These are phyloP conservation scores for Drosophila takahashii DNA, from an alignment of 1,140 invertebrate species.

Conservation along the genomic window DNA sequence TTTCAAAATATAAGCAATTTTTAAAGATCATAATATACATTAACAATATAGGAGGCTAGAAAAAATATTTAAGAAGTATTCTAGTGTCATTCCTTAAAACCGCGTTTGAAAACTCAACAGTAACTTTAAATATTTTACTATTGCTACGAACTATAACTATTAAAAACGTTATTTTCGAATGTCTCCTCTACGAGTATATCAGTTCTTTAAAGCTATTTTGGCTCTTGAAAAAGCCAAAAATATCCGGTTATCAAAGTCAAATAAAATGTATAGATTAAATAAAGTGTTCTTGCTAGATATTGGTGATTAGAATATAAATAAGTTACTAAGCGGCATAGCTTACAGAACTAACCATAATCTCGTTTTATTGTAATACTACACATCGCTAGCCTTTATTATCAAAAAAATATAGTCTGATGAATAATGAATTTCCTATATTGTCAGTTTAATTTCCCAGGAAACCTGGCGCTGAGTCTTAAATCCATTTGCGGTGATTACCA, in stretches of 20 bases:
- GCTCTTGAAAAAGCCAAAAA: background rate
- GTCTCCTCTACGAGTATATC: background rate
- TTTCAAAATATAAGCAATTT: too few species aligned
- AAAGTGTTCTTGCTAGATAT: background rate
- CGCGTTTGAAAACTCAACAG: too few species aligned
- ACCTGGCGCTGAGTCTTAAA: background rate
- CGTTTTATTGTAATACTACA: background rate
- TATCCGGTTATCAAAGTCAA: background rate
- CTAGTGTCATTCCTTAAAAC: too few species aligned
- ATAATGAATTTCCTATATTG: background rate
- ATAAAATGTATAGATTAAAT: background rate
- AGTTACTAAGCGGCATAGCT: background rate
- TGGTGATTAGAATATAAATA: background rate
- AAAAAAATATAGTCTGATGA: background rate
- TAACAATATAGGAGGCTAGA: too few species aligned
- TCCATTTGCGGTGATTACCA: slow-evolving; percentile 8
- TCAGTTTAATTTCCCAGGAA: background rate
- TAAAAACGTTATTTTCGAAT: background rate
- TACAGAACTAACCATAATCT: background rate
- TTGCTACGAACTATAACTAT: too few species aligned
- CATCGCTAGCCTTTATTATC: background rate
- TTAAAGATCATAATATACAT: too few species aligned
- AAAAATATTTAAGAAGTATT: too few species aligned
- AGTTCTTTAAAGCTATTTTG: background rate
- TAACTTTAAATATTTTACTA: too few species aligned